A percentile compares a stretch with the other conserved stretches of the same genome.
Evolutionary conservation across 2,797 vertebrate species (phyloP).

Genomic region (Oceanodroma leucorhoa): DNA sequence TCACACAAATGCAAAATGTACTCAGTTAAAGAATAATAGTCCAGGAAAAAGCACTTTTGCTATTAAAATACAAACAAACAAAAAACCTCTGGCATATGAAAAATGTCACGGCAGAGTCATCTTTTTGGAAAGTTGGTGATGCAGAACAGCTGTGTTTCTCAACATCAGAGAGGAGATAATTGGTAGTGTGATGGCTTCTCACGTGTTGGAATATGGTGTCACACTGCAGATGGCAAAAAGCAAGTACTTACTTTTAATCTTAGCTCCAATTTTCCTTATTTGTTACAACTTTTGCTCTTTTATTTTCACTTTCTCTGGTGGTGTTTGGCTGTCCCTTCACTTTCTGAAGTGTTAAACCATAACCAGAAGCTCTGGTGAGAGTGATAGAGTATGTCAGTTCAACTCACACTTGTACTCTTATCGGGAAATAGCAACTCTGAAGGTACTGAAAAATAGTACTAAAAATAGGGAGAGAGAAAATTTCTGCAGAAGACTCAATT

Average conservation of each 20-base stretch:
- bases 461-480: neutral
- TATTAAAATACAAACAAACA: neutral
- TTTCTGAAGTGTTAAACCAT: neutral
- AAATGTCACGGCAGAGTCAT: neutral
- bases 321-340: neutral
- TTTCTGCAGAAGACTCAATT: neutral
- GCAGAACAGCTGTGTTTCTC: constrained; percentile 5
- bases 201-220: neutral
- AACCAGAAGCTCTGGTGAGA: neutral
- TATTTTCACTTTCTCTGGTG: neutral
- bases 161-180: neutral
- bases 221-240: neutral
- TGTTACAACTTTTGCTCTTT: neutral
- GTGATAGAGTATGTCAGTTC: neutral
- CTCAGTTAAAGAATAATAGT: neutral
- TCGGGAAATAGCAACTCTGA: neutral
- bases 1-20: neutral
- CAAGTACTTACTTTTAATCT: neutral
- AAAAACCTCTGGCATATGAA: neutral
- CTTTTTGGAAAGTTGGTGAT: neutral
- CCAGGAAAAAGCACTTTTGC: neutral
- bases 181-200: neutral
- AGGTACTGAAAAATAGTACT: neutral
- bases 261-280: neutral
- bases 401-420: neutral